Base-by-base conservation (phyloP, 2,888 invertebrate genomes). In the Eristalinus aeneus region DNA sequence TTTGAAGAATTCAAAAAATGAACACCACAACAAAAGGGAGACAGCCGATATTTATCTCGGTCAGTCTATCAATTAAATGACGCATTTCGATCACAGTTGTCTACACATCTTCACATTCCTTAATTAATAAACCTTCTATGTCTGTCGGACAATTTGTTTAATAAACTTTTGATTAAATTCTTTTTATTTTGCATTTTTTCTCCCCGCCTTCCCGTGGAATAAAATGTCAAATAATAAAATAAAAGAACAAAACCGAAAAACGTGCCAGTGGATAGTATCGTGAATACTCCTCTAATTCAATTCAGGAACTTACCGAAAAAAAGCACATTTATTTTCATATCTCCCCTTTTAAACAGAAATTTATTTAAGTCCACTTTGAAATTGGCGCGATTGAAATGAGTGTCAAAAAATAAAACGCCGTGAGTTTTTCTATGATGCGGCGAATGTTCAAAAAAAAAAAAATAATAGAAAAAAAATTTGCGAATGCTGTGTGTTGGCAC, bases 401-500 rank as follows among this genome's bases (percentile, higher is more conserved):
- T 73, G 36, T 63, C 73, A 79, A 63, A 79, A 75, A 79, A 68
- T 34, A 63, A 63, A 63, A 69, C 39, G 54, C 56, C 63, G 63
- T 77, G 54, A 63, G 69, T 16, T 69, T 68, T 69, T 56, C 53
- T 39, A 32, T 27, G 76, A 23, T 23, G 34, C 46, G 34, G 54
- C 58, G 39, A 67, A 16, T 0, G 74, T 63, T 68, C 6, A 8
- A 16, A 22, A 77, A 65, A 73, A 69, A 23, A 46, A 63, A 61
- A 56, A 22, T 22, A 27, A 27, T 2, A 27, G 27, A 73, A 69
- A 23, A 46, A 63, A 61, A 63, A 22, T 27, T 68, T 68, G 39
- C 54, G 36, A 65, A 71, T 60, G 53, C 76, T 61, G 67, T 68
- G 39, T 74, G 63, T 83, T 83, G 83, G 83, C 78, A 74, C 1